A percentile compares a stretch with the other conserved stretches of the same genome.
Conservation (phyloP, 2,888 invertebrate genomes). For the Cantharis lateralis region DNA sequence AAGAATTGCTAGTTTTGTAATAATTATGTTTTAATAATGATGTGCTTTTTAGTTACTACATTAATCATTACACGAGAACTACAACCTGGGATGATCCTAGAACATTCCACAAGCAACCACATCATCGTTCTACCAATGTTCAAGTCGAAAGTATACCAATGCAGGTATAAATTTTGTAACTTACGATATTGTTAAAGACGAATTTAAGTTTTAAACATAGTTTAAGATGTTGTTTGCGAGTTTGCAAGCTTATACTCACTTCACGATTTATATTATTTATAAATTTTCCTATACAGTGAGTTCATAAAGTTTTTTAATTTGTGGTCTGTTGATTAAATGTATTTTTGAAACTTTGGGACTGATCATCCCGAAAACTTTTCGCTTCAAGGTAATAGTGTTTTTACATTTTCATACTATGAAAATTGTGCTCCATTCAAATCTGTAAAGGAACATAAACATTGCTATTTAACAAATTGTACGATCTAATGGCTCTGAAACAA, state of each 20-base stretch:
- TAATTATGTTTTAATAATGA: not conserved
- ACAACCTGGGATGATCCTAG: constrained; percentile 82
- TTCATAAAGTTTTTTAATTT: too few relatives aligned
- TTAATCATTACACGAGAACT: constrained; percentile 73
- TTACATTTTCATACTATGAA: too few relatives aligned
- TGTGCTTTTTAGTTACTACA: constrained; percentile 67
- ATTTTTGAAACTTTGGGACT: too few relatives aligned
- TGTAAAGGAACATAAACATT: too few relatives aligned
- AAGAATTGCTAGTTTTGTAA: constrained; percentile 48
- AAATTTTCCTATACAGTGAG: not conserved
- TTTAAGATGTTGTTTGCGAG: not conserved
- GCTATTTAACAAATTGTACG: too few relatives aligned
- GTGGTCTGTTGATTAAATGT: too few relatives aligned
- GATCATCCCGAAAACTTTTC: too few relatives aligned
- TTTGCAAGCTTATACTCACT: not conserved
- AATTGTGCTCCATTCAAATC: too few relatives aligned
- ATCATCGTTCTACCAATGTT: constrained; percentile 49
- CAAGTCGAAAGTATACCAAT: constrained; percentile 65
- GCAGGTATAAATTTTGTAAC: constrained; percentile 57
- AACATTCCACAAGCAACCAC: constrained; percentile 38
- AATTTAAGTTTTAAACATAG: not conserved
- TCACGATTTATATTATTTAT: not conserved
- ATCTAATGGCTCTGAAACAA: too few relatives aligned
- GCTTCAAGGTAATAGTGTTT: too few relatives aligned
- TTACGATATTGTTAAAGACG: not conserved